A percentile compares a stretch with the other conserved stretches of the same genome.
Evolutionary conservation across 2,113 vertebrate genomes (phyloP).

Genomic region (Ciconia maguari): DNA sequence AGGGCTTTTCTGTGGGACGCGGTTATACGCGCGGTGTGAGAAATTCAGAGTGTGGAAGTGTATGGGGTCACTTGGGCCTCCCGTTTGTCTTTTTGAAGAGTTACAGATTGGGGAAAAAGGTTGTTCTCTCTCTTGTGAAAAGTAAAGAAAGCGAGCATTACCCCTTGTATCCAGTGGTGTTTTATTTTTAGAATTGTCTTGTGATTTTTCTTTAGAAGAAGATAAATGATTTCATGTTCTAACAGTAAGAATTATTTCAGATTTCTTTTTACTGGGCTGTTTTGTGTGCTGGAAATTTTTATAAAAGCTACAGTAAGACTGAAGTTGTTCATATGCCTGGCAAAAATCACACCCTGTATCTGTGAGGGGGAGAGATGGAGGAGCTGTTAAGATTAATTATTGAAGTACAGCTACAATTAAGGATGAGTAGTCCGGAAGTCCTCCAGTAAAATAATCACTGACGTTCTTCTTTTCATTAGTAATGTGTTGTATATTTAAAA

Average conservation of each 20-base stretch:
- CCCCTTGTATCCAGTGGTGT: background rate
- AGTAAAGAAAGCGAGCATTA: background rate
- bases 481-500: background rate
- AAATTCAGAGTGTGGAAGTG: background rate
- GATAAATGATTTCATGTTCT: background rate
- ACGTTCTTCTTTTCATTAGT: constrained; percentile 14
- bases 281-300: background rate
- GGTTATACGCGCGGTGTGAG: background rate
- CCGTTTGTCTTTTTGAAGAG: background rate
- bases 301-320: background rate
- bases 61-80: background rate
- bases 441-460: background rate
- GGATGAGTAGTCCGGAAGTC: constrained; percentile 46
- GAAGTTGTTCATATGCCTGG: background rate
- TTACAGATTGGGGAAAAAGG: background rate
- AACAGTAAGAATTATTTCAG: background rate
- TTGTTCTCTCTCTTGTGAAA: background rate
- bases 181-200: background rate
- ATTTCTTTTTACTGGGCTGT: background rate
- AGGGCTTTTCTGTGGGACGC: background rate
- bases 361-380: background rate
- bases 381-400: constrained; percentile 34
- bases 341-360: background rate
- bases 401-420: constrained; percentile 40
- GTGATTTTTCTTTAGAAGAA: background rate